phyloP scores from a whole-genome alignment of 2,797 vertebrate genomes.

The Mus caroli region DNA sequence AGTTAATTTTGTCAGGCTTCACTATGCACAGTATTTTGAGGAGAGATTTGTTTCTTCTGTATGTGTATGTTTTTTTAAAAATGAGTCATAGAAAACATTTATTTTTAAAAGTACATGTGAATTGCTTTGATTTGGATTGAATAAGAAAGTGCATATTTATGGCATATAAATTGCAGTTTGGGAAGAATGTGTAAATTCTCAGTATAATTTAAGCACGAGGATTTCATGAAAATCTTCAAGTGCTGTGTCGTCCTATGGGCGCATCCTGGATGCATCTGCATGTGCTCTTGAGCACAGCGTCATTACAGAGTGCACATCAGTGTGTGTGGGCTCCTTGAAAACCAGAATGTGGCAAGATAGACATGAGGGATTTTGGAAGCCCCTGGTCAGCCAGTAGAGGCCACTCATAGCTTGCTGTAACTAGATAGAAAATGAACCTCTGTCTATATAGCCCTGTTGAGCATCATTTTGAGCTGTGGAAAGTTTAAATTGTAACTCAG shows the following conservation, averaged over 20 bases:
- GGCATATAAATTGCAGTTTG: slow-evolving; percentile 7
- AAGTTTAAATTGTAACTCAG: not conserved
- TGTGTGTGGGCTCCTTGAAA: not conserved
- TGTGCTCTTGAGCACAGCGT: not conserved
- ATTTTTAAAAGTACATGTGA: slow-evolving; percentile 1
- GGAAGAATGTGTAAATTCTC: not conserved
- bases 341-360: not conserved
- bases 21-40: slow-evolving; percentile 28
- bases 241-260: not conserved
- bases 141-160: not conserved
- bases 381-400: slow-evolving; percentile 98
- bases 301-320: not conserved
- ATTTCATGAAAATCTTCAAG: not conserved
- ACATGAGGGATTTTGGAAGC: slow-evolving; percentile 91
- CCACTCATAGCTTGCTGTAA: slow-evolving; percentile 97
- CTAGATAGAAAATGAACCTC: slow-evolving; percentile 78
- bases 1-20: slow-evolving; percentile 27
- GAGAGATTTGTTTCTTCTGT: not conserved
- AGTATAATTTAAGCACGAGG: not conserved
- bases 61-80: slow-evolving; percentile 11
- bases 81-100: slow-evolving; percentile 15
- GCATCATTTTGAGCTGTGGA: not conserved
- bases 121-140: not conserved
- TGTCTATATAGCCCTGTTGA: not conserved
- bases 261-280: not conserved